These are phyloP conservation scores for Catotricha subobsoleta DNA, from an alignment of 2,888 invertebrate species.

Conservation along the genomic window DNA sequence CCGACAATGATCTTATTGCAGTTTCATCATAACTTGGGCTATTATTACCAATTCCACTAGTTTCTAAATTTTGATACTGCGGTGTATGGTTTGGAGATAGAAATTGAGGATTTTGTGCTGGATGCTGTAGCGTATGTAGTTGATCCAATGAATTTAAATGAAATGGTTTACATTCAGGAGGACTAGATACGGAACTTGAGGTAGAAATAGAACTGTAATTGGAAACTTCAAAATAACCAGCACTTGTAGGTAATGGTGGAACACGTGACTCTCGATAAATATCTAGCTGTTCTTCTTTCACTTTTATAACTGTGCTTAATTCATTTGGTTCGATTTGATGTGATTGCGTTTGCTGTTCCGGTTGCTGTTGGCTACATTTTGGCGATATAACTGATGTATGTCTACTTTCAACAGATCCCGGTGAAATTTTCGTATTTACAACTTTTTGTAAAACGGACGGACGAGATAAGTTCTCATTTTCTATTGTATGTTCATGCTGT, in stretches of 20 bases:
- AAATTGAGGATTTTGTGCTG: slow-evolving; percentile 1
- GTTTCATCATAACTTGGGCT: not conserved
- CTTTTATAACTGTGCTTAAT: slow-evolving; percentile 6
- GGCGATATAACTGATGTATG: no score
- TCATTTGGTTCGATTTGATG: no score
- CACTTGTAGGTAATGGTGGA: slow-evolving; percentile 15
- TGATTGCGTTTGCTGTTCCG: no score
- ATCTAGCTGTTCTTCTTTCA: slow-evolving; percentile 10
- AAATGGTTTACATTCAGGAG: slow-evolving; percentile 6
- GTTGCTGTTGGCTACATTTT: no score
- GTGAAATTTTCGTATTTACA: no score
- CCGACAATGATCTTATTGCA: no score
- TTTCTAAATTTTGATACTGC: not conserved
- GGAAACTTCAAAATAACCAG: slow-evolving; percentile 13
- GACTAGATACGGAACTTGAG: slow-evolving; percentile 4
- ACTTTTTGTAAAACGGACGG: slow-evolving; percentile 5
- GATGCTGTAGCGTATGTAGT: not conserved
- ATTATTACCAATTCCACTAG: not conserved
- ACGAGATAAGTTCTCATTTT: not conserved
- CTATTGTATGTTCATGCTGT: not conserved
- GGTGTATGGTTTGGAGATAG: not conserved
- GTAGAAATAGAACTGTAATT: not conserved
- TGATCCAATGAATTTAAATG: not conserved
- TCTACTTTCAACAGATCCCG: no score
- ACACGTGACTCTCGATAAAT: slow-evolving; percentile 12